Percentiles rank a stretch among this genome's conserved stretches.
Conservation (phyloP, 2,113 vertebrate genomes). For the Crotalus viridis region DNA sequence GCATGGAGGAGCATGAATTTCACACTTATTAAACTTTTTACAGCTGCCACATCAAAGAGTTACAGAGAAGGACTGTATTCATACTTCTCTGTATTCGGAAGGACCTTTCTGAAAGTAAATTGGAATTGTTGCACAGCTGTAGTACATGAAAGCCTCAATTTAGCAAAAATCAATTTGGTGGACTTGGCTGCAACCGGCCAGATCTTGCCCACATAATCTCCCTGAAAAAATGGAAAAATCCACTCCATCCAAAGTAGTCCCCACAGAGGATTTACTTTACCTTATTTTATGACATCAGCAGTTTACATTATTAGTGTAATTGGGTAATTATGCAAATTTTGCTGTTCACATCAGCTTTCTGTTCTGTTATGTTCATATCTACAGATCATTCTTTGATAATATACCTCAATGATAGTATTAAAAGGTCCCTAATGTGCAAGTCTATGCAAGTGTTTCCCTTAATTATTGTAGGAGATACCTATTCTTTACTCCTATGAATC, state of each 20-base stretch:
- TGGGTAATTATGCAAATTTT: background rate
- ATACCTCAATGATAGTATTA: background rate
- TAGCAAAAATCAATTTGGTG: background rate
- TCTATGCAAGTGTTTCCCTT: background rate
- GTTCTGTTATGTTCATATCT: background rate
- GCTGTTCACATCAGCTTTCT: background rate
- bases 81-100: background rate
- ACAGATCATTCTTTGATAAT: background rate
- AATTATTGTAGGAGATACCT: background rate
- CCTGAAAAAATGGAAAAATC: background rate
- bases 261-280: background rate
- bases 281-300: background rate
- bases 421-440: background rate
- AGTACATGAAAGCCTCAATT: background rate
- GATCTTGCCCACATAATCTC: background rate
- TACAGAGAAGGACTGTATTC: background rate
- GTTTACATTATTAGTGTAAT: background rate
- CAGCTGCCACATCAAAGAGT: background rate
- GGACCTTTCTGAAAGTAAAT: background rate
- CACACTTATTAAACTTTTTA: background rate
- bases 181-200: background rate
- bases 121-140: background rate
- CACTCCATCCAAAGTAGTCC: background rate
- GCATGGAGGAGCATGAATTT: background rate
- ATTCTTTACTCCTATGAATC: background rate